A percentile compares a stretch with the other conserved stretches of the same genome.
Conservation (phyloP, 2,888 invertebrate species). For the Sericinus montela region DNA sequence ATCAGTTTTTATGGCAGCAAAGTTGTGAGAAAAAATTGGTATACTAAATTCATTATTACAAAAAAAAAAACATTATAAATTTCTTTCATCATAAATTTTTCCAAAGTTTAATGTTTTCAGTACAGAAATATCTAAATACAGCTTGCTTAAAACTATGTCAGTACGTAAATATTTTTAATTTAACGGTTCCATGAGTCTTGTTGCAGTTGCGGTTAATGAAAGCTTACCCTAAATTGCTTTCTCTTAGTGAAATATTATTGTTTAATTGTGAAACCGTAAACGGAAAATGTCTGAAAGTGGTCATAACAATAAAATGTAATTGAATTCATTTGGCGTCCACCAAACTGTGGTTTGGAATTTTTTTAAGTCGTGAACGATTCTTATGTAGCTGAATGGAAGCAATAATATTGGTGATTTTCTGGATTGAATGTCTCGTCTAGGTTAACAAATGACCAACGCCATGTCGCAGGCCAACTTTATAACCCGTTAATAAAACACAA, state of each 20-base stretch:
- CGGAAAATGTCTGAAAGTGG: background rate
- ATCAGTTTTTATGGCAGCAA: too few relatives aligned
- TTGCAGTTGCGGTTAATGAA: background rate
- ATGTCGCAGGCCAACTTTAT: constrained; percentile 67
- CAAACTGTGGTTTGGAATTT: background rate
- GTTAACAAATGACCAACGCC: constrained; percentile 70
- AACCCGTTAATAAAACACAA: constrained; percentile 76
- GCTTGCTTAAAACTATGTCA: too few relatives aligned
- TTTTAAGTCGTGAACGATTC: constrained; percentile 1
- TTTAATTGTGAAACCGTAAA: constrained; percentile 1
- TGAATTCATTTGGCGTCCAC: background rate
- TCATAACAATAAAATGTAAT: constrained; percentile 4
- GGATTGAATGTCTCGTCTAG: constrained; percentile 50
- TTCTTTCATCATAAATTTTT: too few relatives aligned
- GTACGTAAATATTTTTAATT: background rate
- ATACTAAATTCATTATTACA: too few relatives aligned
- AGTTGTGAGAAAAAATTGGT: too few relatives aligned
- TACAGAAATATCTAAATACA: too few relatives aligned
- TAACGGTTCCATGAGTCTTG: background rate
- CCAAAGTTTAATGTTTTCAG: too few relatives aligned
- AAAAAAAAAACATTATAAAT: too few relatives aligned
- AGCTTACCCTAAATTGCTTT: constrained; percentile 1
- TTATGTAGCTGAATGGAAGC: constrained; percentile 44
- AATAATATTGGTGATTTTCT: constrained; percentile 56
- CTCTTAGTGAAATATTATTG: background rate